Evolutionary conservation across 2,888 invertebrate species (phyloP).

Genomic region (Catocala fraxini): DNA sequence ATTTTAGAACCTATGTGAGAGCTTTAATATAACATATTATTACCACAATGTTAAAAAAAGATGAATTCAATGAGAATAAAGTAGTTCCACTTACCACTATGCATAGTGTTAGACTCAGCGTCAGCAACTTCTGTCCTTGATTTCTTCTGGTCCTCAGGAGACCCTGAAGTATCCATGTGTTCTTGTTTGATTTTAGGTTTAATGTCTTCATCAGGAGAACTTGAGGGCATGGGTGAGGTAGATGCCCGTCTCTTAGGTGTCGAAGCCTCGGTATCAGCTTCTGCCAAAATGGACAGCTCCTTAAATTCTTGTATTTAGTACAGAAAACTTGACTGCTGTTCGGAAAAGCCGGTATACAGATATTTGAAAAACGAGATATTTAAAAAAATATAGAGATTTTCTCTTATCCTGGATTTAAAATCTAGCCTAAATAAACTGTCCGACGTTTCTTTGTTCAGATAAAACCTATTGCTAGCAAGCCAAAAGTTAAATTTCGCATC

Average conservation of each 20-base stretch:
- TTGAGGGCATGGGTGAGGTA: constrained; percentile 84
- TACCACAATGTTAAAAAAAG: no score
- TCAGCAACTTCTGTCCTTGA: constrained; percentile 94
- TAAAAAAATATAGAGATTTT: neutral
- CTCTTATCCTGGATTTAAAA: constrained; percentile 4
- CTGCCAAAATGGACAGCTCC: constrained; percentile 37
- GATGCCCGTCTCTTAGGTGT: constrained; percentile 89
- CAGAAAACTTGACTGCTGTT: neutral
- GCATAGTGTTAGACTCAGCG: constrained; percentile 96
- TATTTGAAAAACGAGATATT: neutral
- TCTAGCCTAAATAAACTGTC: constrained; percentile 9
- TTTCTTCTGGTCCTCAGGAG: constrained; percentile 91
- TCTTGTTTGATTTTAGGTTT: constrained; percentile 90
- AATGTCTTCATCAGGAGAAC: constrained; percentile 84
- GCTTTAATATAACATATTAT: no score
- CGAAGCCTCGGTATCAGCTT: constrained; percentile 85
- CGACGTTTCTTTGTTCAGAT: constrained; percentile 1
- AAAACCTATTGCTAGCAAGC: constrained; percentile 4
- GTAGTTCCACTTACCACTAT: constrained; percentile 91
- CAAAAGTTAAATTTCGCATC: constrained; percentile 8
- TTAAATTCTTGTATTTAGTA: constrained; percentile 2
- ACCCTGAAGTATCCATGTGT: constrained; percentile 89
- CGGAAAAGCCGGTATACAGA: neutral
- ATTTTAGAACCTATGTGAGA: no score
- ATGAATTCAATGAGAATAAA: no score